Evolutionary conservation across 2,113 vertebrate genomes (phyloP).

Genomic region (Muntiacus reevesi): DNA sequence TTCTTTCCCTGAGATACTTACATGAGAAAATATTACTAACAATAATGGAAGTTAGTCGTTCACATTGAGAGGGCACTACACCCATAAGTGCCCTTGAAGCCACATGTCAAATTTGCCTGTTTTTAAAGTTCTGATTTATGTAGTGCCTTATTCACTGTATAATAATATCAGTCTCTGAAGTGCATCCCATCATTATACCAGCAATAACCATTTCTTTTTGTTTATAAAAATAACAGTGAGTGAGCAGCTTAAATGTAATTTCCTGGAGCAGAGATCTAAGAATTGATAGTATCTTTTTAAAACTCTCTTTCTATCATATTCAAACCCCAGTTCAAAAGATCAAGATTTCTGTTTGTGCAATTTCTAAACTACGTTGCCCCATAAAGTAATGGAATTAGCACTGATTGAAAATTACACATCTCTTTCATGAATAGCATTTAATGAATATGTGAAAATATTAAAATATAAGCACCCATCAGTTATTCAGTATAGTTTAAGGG

Average conservation of each 20-base stretch:
- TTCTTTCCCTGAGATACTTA: background rate
- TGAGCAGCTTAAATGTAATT: conserved; percentile 62
- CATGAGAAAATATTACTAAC: background rate
- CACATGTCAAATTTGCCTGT: conserved; percentile 38
- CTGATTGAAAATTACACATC: conserved; percentile 34
- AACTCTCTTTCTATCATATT: conserved; percentile 44
- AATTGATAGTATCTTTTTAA: conserved; percentile 21
- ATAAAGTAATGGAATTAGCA: conserved; percentile 45
- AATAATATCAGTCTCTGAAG: conserved; percentile 32
- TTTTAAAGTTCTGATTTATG: conserved; percentile 49
- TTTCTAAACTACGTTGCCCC: conserved; percentile 45
- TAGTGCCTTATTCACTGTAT: conserved; percentile 18
- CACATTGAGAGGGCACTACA: background rate
- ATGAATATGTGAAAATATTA: background rate
- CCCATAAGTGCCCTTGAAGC: conserved; percentile 15
- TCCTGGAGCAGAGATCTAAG: background rate
- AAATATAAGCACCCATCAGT: background rate
- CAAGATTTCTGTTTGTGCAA: conserved; percentile 47
- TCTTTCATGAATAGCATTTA: conserved; percentile 10
- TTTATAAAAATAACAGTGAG: conserved; percentile 52
- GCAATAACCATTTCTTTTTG: conserved; percentile 44
- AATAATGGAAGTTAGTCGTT: background rate
- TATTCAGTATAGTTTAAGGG: background rate
- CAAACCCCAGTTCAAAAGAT: conserved; percentile 12
- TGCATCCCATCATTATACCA: conserved; percentile 43